A percentile compares a stretch with the other conserved stretches of the same genome.
Evolutionary conservation across 2,113 vertebrate species (phyloP).

Genomic region (Caranx ignobilis): DNA sequence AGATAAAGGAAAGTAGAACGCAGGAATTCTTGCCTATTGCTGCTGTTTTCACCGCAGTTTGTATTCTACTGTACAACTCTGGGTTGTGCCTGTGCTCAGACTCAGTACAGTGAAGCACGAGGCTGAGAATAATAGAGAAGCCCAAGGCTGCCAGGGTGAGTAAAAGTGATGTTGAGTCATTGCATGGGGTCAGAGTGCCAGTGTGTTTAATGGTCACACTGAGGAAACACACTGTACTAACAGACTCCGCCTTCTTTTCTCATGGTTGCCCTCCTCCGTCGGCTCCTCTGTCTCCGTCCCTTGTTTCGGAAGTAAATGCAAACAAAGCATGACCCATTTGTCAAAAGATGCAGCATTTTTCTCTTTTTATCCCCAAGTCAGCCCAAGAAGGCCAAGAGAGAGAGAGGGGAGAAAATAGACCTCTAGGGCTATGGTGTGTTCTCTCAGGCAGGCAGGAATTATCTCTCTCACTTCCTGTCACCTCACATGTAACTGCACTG

Average conservation of each 20-base stretch:
- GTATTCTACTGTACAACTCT: constrained; percentile 18
- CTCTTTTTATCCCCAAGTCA: constrained; percentile 28
- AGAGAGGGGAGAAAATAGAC: constrained; percentile 46
- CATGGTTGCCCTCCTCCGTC: constrained; percentile 14
- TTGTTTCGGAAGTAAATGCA: constrained; percentile 58
- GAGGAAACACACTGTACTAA: constrained; percentile 49
- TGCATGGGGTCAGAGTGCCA: constrained; percentile 55
- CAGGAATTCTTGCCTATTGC: neutral
- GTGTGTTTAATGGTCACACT: constrained; percentile 55
- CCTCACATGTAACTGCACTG: constrained; percentile 51
- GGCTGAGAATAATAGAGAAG: constrained; percentile 36
- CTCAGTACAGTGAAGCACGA: constrained; percentile 27
- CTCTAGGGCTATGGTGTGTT: constrained; percentile 43
- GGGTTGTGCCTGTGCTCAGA: constrained; percentile 15
- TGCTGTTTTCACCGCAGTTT: constrained; percentile 30
- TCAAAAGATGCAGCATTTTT: constrained; percentile 54
- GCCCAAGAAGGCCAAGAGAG: constrained; percentile 41
- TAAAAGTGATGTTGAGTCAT: constrained; percentile 70
- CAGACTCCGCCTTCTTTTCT: constrained; percentile 29
- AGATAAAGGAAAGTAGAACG: constrained; percentile 1
- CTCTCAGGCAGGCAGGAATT: constrained; percentile 43
- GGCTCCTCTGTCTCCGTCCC: neutral
- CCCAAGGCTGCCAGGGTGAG: constrained; percentile 51
- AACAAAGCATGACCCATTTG: constrained; percentile 71
- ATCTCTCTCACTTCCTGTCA: constrained; percentile 42